phyloP scores from a whole-genome alignment of 2,113 vertebrate genomes.

The Camelus dromedarius region DNA sequence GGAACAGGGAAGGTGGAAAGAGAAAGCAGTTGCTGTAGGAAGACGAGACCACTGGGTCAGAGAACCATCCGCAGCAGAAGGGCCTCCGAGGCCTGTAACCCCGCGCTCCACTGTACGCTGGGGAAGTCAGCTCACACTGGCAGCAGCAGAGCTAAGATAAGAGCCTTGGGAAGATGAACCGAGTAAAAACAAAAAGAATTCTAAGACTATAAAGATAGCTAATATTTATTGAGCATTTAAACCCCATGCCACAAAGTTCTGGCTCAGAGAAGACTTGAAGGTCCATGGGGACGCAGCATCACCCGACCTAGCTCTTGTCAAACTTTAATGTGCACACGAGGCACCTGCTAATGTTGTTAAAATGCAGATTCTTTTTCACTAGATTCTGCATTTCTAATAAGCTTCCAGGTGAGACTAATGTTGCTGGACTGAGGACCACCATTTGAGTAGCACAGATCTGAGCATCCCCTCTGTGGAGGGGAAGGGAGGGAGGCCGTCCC shows the following conservation, averaged over 20 bases:
- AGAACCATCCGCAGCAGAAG: no score
- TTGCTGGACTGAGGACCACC: background rate
- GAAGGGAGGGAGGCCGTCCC: no score
- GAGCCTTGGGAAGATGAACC: background rate
- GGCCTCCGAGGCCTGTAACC: no score
- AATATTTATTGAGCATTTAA: background rate
- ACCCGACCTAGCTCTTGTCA: background rate
- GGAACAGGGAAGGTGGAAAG: background rate
- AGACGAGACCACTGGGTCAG: background rate
- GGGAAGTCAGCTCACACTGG: background rate
- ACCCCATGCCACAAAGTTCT: background rate
- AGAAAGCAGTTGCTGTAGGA: background rate
- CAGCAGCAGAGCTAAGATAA: background rate
- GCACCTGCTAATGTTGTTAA: background rate
- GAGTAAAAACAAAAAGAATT: background rate
- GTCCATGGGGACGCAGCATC: background rate
- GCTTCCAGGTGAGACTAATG: background rate
- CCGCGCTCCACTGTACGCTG: no score
- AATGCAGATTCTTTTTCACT: background rate
- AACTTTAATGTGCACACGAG: rapidly evolving
- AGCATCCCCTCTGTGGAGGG: background rate
- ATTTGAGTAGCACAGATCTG: background rate
- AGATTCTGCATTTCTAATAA: background rate
- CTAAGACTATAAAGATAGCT: background rate
- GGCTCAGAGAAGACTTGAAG: background rate